Percentiles rank a stretch among this genome's conserved stretches.
Conservation (phyloP, 1,140 invertebrate genomes). For the Drosophila equinoxialis region DNA sequence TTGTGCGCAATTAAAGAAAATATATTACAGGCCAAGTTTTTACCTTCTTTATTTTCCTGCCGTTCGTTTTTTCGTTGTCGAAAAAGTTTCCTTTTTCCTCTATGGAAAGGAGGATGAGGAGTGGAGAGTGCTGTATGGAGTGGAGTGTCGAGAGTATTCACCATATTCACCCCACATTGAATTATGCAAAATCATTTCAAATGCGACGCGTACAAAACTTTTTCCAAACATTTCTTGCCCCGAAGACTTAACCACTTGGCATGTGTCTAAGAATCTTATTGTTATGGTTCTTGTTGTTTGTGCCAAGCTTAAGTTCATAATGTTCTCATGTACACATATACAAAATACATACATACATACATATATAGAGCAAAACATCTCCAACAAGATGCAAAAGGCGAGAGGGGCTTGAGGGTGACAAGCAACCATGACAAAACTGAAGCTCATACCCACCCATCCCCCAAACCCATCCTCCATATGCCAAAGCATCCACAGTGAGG, state of each 20-base stretch:
- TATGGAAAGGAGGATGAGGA: neutral
- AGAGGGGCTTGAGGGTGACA: slow-evolving; percentile 27
- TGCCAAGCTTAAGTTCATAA: slow-evolving; percentile 74
- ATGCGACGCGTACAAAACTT: slow-evolving; percentile 68
- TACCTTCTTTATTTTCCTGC: slow-evolving; percentile 21
- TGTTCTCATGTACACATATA: slow-evolving; percentile 34
- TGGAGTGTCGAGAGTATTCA: slow-evolving; percentile 17
- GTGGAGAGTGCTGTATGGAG: too few relatives aligned
- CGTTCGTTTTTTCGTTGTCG: slow-evolving; percentile 12
- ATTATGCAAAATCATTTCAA: slow-evolving; percentile 80
- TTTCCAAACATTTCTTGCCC: slow-evolving; percentile 53
- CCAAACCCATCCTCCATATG: neutral
- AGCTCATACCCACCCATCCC: neutral
- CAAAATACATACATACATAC: neutral
- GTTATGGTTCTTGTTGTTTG: slow-evolving; percentile 56
- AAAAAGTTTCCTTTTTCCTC: slow-evolving; percentile 42
- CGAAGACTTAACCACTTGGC: slow-evolving; percentile 68
- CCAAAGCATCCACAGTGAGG: neutral
- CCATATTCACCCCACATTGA: slow-evolving; percentile 45
- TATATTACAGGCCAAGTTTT: slow-evolving; percentile 57
- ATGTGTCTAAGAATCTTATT: slow-evolving; percentile 71
- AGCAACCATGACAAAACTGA: slow-evolving; percentile 58
- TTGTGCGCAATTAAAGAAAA: slow-evolving; percentile 79
- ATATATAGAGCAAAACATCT: slow-evolving; percentile 18
- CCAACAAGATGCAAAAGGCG: neutral